Conservation (phyloP, 2,797 vertebrate species). For the Brachyalestes nurse region DNA sequence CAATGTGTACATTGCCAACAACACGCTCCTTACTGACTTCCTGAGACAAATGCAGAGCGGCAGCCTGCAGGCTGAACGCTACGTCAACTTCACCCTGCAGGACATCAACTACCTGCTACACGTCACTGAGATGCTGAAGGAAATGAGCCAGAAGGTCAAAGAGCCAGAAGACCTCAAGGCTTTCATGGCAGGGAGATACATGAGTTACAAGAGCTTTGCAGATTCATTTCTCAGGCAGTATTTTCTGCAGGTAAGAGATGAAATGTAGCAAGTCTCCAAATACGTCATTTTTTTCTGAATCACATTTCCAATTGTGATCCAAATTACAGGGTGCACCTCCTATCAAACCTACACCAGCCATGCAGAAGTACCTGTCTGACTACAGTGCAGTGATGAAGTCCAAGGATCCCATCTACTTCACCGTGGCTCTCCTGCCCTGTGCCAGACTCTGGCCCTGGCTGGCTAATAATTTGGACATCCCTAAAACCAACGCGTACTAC, state of each 20-base stretch:
- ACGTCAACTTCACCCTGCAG: slow-evolving; percentile 52
- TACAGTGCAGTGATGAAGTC: slow-evolving; percentile 35
- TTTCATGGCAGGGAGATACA: slow-evolving; percentile 44
- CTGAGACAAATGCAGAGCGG: slow-evolving; percentile 45
- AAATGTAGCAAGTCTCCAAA: neutral
- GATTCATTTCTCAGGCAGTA: slow-evolving; percentile 13
- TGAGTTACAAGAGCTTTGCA: slow-evolving; percentile 40
- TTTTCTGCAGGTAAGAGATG: slow-evolving; percentile 48
- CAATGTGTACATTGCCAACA: slow-evolving; percentile 36
- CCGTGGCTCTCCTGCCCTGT: slow-evolving; percentile 57
- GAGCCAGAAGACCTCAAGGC: slow-evolving; percentile 16
- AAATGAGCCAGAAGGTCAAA: slow-evolving; percentile 11
- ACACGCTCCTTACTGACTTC: slow-evolving; percentile 38
- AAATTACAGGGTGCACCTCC: slow-evolving; percentile 28
- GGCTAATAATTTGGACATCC: slow-evolving; percentile 32
- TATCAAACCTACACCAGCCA: slow-evolving; percentile 44
- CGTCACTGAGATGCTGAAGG: slow-evolving; percentile 51
- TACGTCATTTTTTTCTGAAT: neutral
- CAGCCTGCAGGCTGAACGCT: slow-evolving; percentile 49
- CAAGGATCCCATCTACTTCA: slow-evolving; percentile 48
- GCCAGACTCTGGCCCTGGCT: slow-evolving; percentile 55
- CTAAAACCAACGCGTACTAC: slow-evolving; percentile 42
- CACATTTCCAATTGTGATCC: neutral
- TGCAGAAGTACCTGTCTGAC: slow-evolving; percentile 36
- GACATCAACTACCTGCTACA: slow-evolving; percentile 48